A percentile compares a stretch with the other conserved stretches of the same genome.
Evolutionary conservation across 30 jellyfish, hydroid and myxozoan genomes (phyloP).

Genomic region (Cassiopea xamachana): DNA sequence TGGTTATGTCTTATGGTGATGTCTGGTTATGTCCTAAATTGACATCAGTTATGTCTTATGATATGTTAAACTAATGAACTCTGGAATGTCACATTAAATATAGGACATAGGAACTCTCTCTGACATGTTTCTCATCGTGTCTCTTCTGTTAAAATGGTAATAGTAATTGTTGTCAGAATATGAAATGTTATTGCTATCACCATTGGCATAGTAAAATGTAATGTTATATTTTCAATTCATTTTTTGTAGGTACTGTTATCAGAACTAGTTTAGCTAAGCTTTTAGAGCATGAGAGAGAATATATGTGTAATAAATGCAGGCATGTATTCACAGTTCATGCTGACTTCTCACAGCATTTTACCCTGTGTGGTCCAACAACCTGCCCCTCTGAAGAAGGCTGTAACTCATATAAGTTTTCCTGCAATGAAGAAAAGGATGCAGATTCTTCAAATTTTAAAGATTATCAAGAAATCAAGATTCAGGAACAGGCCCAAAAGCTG

Average conservation of each 20-base stretch:
- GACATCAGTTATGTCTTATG: too few species aligned
- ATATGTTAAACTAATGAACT: too few species aligned
- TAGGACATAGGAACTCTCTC: too few species aligned
- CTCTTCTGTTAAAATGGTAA: too few species aligned
- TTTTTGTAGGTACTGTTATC: slow-evolving; percentile 87
- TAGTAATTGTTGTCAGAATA: too few species aligned
- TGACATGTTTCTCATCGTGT: too few species aligned
- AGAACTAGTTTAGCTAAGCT: slow-evolving; percentile 91
- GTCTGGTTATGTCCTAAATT: too few species aligned
- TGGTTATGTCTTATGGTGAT: too few species aligned
- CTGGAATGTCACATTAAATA: too few species aligned
- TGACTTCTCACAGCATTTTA: slow-evolving; percentile 83
- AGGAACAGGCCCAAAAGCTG: slow-evolving; percentile 97
- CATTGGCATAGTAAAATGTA: too few species aligned
- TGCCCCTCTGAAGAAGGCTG: slow-evolving; percentile 99
- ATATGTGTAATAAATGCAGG: slow-evolving; percentile 92
- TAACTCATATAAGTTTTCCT: slow-evolving; percentile 80
- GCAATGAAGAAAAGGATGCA: slow-evolving; percentile 2
- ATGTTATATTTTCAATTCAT: too few species aligned
- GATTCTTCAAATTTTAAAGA: slow-evolving; percentile 79
- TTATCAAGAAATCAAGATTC: slow-evolving; percentile 97
- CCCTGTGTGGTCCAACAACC: slow-evolving; percentile 73
- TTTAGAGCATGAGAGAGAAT: slow-evolving; percentile 89
- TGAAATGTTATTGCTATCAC: too few species aligned
- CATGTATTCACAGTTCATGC: slow-evolving; percentile 77